Evolutionary conservation across 2,797 vertebrate species (phyloP).

Genomic region (Sternotherus odoratus): DNA sequence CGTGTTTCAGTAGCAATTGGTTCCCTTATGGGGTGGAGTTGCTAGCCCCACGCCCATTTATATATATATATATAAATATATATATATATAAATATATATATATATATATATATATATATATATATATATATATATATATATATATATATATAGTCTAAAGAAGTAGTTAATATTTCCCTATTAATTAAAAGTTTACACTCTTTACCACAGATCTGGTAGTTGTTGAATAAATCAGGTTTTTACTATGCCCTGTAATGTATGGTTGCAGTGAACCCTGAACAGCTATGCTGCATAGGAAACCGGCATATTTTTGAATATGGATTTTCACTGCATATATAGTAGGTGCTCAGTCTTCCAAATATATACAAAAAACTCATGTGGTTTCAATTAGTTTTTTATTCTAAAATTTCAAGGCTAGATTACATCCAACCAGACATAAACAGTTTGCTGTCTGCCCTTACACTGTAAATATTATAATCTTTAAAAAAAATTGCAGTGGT

Average conservation of each 20-base stretch:
- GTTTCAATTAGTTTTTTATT: slow-evolving; percentile 36
- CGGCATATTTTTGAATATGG: slow-evolving; percentile 30
- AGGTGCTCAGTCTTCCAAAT: slow-evolving; percentile 14
- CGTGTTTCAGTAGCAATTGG: no score
- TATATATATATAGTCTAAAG: not conserved
- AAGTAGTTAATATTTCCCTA: not conserved
- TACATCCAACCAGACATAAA: not conserved
- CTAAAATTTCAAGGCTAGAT: slow-evolving; percentile 34
- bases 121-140: no score
- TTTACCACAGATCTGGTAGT: not conserved
- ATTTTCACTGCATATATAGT: not conserved
- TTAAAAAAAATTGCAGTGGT: not conserved
- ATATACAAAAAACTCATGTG: not conserved
- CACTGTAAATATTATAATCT: not conserved
- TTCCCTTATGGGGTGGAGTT: no score
- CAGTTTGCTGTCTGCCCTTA: not conserved
- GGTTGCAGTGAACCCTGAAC: slow-evolving; percentile 29
- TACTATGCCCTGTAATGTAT: slow-evolving; percentile 8
- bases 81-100: no score
- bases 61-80: no score
- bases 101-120: no score
- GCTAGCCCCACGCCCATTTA: no score
- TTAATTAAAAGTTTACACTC: not conserved
- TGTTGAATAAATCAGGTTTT: slow-evolving; percentile 27
- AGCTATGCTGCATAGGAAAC: not conserved